Base-by-base conservation (phyloP, 2,888 invertebrate genomes). In the Pseudanteris insignis region DNA sequence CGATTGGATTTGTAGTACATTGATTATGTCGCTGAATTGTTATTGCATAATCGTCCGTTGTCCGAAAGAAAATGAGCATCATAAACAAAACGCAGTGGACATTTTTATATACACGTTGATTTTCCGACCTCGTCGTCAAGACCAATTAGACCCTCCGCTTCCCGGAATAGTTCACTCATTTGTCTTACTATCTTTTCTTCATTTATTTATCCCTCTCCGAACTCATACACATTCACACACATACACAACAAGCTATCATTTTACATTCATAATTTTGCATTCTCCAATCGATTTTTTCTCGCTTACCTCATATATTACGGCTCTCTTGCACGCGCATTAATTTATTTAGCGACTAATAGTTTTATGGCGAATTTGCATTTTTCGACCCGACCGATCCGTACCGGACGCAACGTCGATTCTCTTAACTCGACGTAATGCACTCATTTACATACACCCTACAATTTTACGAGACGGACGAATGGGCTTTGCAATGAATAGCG, bases 61-160 rank as follows among this genome's bases (percentile, higher is more conserved):
- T n/a, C n/a, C n/a, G n/a, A n/a, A n/a, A n/a, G n/a, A n/a, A n/a
- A n/a, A n/a, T n/a, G n/a, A n/a, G n/a, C n/a, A n/a, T n/a, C n/a
- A n/a, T n/a, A n/a, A n/a, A n/a, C n/a, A n/a, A n/a, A n/a, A n/a
- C n/a, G n/a, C n/a, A n/a, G n/a, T n/a, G n/a, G n/a, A n/a, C n/a
- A n/a, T n/a, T n/a, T n/a, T n/a, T n/a, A n/a, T n/a, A n/a, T n/a
- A n/a, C n/a, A n/a, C n/a, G n/a, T n/a, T n/a, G n/a, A n/a, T n/a
- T n/a, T n/a, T n/a, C n/a, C n/a, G n/a, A n/a, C n/a, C n/a, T n/a
- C n/a, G 67, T 72, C 70, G 69, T 66, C 69, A 67, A 71, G 72
- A 73, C 75, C 76, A 78, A 78, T 78, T 77, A 77, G 72, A 74
- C 74, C 72, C 69, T 68, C 66, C 74, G 72, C 74, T 79, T 78